These are phyloP conservation scores for Otolemur garnettii DNA, from an alignment of 2,113 vertebrate genomes.

Conservation along the genomic window DNA sequence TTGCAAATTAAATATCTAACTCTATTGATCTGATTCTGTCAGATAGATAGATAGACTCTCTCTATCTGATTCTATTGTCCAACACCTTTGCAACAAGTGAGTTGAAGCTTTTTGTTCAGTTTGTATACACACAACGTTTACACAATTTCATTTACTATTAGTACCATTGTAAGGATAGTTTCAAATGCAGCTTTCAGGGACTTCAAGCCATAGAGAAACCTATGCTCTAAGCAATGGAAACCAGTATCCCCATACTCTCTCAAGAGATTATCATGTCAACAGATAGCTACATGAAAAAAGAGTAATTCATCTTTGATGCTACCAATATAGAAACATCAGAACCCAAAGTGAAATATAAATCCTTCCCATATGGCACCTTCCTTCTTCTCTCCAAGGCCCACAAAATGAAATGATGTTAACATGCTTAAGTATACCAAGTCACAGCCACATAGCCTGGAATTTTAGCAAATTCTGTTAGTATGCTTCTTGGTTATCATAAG, in stretches of 20 bases:
- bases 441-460: neutral
- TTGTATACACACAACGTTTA: neutral
- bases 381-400: neutral
- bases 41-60: too few species aligned
- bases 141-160: neutral
- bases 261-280: neutral
- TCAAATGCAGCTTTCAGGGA: neutral
- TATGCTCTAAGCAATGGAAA: neutral
- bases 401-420: neutral
- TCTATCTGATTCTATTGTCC: neutral
- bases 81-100: neutral
- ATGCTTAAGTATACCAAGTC: neutral
- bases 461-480: neutral
- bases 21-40: too few species aligned
- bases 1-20: neutral
- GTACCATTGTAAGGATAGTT: neutral
- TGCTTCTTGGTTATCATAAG: neutral
- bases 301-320: neutral
- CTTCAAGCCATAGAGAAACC: neutral
- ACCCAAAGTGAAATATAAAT: neutral
- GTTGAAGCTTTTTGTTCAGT: neutral
- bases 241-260: neutral
- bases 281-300: neutral
- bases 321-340: neutral
- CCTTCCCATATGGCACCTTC: neutral